These are phyloP conservation scores for Leptestheria dahalacensis DNA, from an alignment of 1,140 invertebrate species.

Conservation along the genomic window DNA sequence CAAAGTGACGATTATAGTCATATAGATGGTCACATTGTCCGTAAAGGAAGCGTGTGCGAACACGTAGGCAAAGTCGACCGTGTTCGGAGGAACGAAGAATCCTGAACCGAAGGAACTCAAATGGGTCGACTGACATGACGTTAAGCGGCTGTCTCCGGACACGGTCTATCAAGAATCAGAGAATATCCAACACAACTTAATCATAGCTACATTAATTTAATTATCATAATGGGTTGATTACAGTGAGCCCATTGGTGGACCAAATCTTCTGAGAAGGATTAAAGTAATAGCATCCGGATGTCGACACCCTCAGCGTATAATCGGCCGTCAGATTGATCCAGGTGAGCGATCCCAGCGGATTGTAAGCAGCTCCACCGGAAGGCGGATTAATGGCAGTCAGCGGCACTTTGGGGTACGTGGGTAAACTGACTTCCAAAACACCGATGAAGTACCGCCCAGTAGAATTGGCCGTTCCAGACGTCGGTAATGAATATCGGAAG, in stretches of 20 bases:
- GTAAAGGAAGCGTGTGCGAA: conserved; percentile 36
- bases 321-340: conserved; percentile 22
- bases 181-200: too few species aligned
- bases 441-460: conserved; percentile 26
- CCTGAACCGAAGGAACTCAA: conserved; percentile 39
- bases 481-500: neutral
- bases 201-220: too few species aligned
- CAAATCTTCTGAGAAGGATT: conserved; percentile 22
- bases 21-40: conserved; percentile 39
- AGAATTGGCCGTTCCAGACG: neutral
- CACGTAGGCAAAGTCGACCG: conserved; percentile 39
- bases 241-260: conserved; percentile 24
- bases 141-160: conserved; percentile 21
- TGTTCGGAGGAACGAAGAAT: conserved; percentile 36
- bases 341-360: conserved; percentile 12
- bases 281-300: conserved; percentile 26
- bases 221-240: conserved; percentile 17
- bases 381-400: conserved; percentile 13
- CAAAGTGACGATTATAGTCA: conserved; percentile 33
- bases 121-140: conserved; percentile 35
- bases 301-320: conserved; percentile 24
- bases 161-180: neutral
- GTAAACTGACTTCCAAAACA: conserved; percentile 21
- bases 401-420: conserved; percentile 2
- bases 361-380: conserved; percentile 18